Evolutionary conservation across 2,797 vertebrate genomes (phyloP).

Genomic region (Adelosebastes latens): DNA sequence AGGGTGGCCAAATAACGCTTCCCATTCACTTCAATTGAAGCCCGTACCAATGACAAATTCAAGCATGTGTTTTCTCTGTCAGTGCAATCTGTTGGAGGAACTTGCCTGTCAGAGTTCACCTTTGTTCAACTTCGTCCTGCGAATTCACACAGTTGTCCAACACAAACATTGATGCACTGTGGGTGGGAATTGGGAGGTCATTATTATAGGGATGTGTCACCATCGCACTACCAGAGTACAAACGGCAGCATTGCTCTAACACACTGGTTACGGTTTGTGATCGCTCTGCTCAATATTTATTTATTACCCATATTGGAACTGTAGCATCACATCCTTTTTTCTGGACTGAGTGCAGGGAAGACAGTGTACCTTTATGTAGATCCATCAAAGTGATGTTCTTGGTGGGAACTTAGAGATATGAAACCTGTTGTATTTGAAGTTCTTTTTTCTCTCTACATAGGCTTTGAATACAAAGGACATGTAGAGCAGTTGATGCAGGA

Average conservation of each 20-base stretch:
- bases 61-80: slow-evolving; percentile 18
- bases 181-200: slow-evolving; percentile 26
- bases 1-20: not conserved
- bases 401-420: too few species aligned
- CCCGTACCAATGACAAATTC: not conserved
- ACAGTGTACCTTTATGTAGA: not conserved
- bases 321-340: not conserved
- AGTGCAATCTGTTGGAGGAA: not conserved
- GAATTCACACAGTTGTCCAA: slow-evolving; percentile 14
- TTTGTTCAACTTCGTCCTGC: not conserved
- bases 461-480: not conserved
- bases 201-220: slow-evolving; percentile 9
- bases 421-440: not conserved
- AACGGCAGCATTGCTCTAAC: not conserved
- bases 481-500: not conserved
- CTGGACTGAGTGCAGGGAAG: not conserved
- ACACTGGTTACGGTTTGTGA: not conserved
- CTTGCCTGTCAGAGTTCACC: slow-evolving; percentile 12
- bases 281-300: not conserved
- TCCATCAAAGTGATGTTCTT: not conserved
- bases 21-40: not conserved
- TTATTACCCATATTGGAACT: too few species aligned
- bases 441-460: not conserved
- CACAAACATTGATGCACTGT: slow-evolving; percentile 30
- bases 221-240: not conserved